Conservation (phyloP, 1,140 invertebrate species). For the Armadillidium nasatum region DNA sequence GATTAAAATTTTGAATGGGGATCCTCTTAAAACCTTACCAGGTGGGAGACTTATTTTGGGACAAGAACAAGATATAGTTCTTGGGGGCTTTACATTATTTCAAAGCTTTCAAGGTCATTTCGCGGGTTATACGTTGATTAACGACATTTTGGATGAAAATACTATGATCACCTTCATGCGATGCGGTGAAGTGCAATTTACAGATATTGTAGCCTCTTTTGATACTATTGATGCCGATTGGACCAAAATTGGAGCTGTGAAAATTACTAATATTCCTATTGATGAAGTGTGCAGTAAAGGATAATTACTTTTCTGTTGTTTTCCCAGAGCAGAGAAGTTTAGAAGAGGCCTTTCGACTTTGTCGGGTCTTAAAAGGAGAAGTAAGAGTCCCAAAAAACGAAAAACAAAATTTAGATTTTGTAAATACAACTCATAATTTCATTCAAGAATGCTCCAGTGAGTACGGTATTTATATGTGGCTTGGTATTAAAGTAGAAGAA, state of each 20-base stretch:
- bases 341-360: conserved; percentile 27
- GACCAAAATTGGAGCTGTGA: conserved; percentile 23
- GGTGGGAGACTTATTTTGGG: conserved; percentile 38
- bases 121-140: conserved; percentile 29
- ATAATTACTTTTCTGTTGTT: conserved; percentile 23
- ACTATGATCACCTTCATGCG: conserved; percentile 26
- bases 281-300: conserved; percentile 19
- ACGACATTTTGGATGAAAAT: conserved; percentile 14
- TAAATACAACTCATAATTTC: neutral
- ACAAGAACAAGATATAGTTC: conserved; percentile 36
- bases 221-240: conserved; percentile 22
- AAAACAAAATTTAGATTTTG: conserved; percentile 28
- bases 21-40: conserved; percentile 20
- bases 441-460: conserved; percentile 24
- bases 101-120: conserved; percentile 36
- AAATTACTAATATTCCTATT: neutral
- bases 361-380: conserved; percentile 38
- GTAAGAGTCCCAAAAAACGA: conserved; percentile 31
- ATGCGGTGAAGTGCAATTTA: conserved; percentile 8
- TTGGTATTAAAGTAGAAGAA: conserved; percentile 23
- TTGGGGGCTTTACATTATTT: conserved; percentile 29
- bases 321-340: conserved; percentile 36
- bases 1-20: conserved; percentile 2
- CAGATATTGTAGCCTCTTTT: conserved; percentile 29
- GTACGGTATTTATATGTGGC: conserved; percentile 36